These are phyloP conservation scores for Excalfactoria chinensis DNA, from an alignment of 2,113 vertebrate genomes.

Conservation along the genomic window DNA sequence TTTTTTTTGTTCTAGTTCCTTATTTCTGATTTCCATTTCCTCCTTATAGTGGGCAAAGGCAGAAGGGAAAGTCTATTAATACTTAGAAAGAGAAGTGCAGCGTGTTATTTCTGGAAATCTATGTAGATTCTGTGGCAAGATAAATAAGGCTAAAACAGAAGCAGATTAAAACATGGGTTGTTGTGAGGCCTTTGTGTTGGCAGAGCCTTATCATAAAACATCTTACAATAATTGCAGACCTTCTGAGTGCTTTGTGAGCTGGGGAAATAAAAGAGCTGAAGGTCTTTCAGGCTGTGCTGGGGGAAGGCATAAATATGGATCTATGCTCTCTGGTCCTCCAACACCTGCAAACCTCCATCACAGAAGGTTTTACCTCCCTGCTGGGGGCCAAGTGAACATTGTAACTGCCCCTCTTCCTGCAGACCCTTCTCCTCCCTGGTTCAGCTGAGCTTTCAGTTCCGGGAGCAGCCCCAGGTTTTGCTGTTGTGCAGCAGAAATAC, in stretches of 20 bases:
- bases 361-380: background rate
- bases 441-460: background rate
- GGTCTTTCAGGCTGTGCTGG: background rate
- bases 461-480: rapidly evolving
- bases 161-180: background rate
- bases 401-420: background rate
- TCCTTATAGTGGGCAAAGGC: background rate
- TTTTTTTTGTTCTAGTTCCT: background rate
- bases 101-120: background rate
- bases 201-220: background rate
- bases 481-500: background rate
- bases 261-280: background rate
- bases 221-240: background rate
- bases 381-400: background rate
- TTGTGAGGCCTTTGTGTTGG: background rate
- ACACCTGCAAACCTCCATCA: background rate
- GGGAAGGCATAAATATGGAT: background rate
- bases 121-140: background rate
- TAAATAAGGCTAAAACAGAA: background rate
- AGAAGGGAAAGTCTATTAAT: conserved; percentile 10
- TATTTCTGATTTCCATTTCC: conserved; percentile 38
- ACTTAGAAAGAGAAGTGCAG: background rate
- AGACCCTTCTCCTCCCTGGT: background rate
- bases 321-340: background rate
- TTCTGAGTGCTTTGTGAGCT: background rate